Conservation (phyloP, 30 jellyfish, hydroid and myxozoan genomes). For the Aurelia coerulea region DNA sequence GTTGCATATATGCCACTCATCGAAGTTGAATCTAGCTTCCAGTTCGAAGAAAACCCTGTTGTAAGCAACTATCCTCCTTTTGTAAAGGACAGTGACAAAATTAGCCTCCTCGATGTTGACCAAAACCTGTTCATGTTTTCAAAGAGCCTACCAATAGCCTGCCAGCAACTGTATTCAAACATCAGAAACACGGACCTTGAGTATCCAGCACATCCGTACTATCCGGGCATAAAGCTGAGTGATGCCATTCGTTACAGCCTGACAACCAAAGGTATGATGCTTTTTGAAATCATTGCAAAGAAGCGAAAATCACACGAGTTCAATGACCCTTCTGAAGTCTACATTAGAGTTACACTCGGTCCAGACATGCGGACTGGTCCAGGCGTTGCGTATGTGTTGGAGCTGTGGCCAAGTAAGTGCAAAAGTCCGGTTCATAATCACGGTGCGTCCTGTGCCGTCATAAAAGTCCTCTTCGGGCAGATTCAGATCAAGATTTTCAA, state of each 20-base stretch:
- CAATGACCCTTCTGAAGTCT: constrained; percentile 5
- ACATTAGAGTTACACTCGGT: constrained; percentile 45
- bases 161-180: constrained; percentile 13
- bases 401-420: constrained; percentile 35
- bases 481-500: constrained; percentile 4
- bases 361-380: constrained; percentile 39
- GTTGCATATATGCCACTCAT: background rate
- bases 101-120: constrained; percentile 15
- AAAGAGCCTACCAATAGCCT: constrained; percentile 30
- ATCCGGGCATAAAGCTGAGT: background rate
- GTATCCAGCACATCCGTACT: background rate
- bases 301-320: constrained; percentile 1
- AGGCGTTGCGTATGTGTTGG: constrained; percentile 45
- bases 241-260: background rate
- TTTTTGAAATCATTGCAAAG: no score
- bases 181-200: constrained; percentile 7
- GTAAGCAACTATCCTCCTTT: constrained; percentile 14
- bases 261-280: no score
- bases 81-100: constrained; percentile 11
- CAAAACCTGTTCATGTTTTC: constrained; percentile 20
- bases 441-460: constrained; percentile 44
- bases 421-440: constrained; percentile 46
- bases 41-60: constrained; percentile 18
- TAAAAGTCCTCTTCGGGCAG: constrained; percentile 34
- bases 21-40: background rate